A percentile compares a stretch with the other conserved stretches of the same genome.
phyloP scores from a whole-genome alignment of 2,888 invertebrate species.

The Germaria angustata region DNA sequence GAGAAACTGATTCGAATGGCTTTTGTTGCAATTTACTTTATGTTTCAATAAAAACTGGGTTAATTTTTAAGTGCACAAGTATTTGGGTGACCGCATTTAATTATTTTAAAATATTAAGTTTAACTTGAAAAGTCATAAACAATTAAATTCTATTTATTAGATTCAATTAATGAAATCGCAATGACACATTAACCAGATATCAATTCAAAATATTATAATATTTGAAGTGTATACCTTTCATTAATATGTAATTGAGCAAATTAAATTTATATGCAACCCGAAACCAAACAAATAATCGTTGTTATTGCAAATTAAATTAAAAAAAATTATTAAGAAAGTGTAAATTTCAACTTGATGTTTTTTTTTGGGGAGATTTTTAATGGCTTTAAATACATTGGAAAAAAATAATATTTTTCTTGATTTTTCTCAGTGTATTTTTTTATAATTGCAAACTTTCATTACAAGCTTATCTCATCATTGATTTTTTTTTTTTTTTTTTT shows the following conservation, averaged over 20 bases:
- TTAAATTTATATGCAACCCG: too few species aligned
- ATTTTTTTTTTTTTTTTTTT: background rate
- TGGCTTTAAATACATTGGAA: too few species aligned
- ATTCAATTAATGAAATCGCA: constrained; percentile 14
- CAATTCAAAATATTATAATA: too few species aligned
- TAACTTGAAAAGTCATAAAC: constrained; percentile 32
- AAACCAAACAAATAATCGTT: too few species aligned
- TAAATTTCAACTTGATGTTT: too few species aligned
- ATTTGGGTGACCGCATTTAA: constrained; percentile 51
- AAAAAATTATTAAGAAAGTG: too few species aligned
- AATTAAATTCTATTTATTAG: constrained; percentile 10
- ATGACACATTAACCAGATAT: background rate
- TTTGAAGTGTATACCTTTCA: too few species aligned
- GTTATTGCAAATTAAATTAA: too few species aligned
- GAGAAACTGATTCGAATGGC: background rate
- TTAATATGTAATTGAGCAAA: too few species aligned
- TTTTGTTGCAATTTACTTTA: constrained; percentile 1
- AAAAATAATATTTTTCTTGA: too few species aligned
- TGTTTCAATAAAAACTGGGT: constrained; percentile 36
- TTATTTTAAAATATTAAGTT: constrained; percentile 2
- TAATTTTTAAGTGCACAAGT: constrained; percentile 28
- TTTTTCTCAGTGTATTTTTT: background rate
- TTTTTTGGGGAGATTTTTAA: too few species aligned
- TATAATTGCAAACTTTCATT: background rate
- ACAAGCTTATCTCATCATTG: constrained; percentile 44